Percentiles rank a stretch among this genome's conserved stretches.
Conservation (phyloP, 2,797 vertebrate genomes). For the Peromyscus attwateri region DNA sequence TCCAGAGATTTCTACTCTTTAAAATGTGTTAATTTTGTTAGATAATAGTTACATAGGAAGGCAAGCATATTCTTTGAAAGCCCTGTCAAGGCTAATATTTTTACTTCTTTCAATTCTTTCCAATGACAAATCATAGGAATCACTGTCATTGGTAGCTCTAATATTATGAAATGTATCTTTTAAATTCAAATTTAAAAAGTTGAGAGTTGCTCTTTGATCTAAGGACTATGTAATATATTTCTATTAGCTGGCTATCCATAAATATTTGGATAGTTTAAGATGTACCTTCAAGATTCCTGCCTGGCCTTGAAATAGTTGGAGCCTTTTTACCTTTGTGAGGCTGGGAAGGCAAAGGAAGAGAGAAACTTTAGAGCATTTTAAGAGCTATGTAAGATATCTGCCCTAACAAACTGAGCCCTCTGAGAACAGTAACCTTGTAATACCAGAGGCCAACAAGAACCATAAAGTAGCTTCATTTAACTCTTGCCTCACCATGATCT, state of each 20-base stretch:
- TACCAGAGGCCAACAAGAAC: background rate
- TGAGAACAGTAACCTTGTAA: background rate
- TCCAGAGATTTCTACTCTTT: background rate
- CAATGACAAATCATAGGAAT: background rate
- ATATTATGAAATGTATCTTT: background rate
- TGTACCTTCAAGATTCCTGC: background rate
- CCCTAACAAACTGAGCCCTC: background rate
- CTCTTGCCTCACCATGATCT: background rate
- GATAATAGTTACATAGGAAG: background rate
- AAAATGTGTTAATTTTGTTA: background rate
- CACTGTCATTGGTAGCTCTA: background rate
- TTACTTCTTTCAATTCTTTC: background rate
- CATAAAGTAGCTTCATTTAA: background rate
- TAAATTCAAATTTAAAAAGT: background rate
- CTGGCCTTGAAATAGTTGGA: background rate
- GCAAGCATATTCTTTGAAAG: background rate
- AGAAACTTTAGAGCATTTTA: background rate
- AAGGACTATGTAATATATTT: background rate
- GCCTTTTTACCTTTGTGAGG: background rate
- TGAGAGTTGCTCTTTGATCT: background rate
- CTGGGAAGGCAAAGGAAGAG: background rate
- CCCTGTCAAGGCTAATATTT: background rate
- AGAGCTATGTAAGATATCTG: background rate
- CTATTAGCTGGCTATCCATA: background rate
- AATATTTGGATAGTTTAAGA: constrained; percentile 11